Evolutionary conservation across 2,113 vertebrate species (phyloP).

Genomic region (Bubo blakistoni): DNA sequence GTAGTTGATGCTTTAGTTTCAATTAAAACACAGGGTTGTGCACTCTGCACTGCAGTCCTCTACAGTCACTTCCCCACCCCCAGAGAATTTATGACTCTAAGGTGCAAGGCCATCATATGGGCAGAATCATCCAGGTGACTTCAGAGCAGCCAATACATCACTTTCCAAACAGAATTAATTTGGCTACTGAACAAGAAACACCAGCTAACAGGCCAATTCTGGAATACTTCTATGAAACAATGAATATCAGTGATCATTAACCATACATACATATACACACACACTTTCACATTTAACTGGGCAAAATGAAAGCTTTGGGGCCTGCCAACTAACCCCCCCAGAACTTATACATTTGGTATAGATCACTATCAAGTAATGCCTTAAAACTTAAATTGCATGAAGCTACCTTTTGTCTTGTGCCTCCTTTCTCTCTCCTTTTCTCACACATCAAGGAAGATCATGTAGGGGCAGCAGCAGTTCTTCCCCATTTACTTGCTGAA

Average conservation of each 20-base stretch:
- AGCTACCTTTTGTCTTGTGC: background rate
- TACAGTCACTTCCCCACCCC: background rate
- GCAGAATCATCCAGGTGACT: background rate
- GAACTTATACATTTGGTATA: background rate
- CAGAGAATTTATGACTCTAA: background rate
- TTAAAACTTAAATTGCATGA: background rate
- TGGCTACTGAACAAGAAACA: background rate
- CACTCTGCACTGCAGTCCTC: too few relatives aligned
- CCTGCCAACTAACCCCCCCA: fast-evolving
- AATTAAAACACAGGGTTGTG: background rate
- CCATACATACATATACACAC: background rate
- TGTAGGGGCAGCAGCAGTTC: background rate
- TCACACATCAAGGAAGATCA: background rate
- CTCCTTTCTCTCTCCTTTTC: background rate
- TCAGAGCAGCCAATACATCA: background rate
- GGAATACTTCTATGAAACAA: background rate
- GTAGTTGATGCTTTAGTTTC: background rate
- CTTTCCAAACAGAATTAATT: background rate
- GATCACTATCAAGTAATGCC: background rate
- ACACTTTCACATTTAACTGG: background rate
- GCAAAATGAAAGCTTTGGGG: background rate
- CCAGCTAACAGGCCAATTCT: background rate
- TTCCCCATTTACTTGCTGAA: background rate
- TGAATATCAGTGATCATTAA: background rate
- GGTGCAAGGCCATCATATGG: background rate